phyloP scores from a whole-genome alignment of 2,113 vertebrate genomes.

The Trogon surrucura region DNA sequence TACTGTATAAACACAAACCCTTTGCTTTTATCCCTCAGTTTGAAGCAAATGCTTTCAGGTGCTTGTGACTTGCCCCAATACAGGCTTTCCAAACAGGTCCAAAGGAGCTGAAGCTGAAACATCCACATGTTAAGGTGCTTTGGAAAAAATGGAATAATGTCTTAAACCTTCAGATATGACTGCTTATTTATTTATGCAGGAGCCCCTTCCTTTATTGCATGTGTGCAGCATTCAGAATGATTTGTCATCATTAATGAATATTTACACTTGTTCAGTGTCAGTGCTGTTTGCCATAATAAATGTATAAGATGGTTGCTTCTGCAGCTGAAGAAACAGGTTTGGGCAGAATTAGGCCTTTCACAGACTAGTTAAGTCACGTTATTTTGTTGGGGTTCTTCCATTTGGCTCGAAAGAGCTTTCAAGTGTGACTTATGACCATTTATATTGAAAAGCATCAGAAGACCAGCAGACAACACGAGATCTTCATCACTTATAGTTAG shows the following conservation, averaged over 20 bases:
- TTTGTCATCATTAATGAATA: conserved; percentile 55
- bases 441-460: background rate
- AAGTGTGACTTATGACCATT: background rate
- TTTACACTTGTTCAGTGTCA: conserved; percentile 1
- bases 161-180: background rate
- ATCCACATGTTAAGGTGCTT: background rate
- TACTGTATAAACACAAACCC: background rate
- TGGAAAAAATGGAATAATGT: background rate
- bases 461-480: background rate
- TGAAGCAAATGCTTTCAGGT: background rate
- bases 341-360: background rate
- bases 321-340: background rate
- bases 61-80: background rate
- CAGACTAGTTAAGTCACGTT: background rate
- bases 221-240: background rate
- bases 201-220: background rate
- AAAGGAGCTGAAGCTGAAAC: background rate
- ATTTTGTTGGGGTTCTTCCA: background rate
- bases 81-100: background rate
- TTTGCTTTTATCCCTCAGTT: background rate
- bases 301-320: background rate
- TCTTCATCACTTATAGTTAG: background rate
- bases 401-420: background rate
- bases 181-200: conserved; percentile 28
- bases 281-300: background rate